Evolutionary conservation across 2,888 invertebrate species (phyloP), one percentile per base, ranked within the genome.

Genomic region (Crossocerus cetratus): DNA sequence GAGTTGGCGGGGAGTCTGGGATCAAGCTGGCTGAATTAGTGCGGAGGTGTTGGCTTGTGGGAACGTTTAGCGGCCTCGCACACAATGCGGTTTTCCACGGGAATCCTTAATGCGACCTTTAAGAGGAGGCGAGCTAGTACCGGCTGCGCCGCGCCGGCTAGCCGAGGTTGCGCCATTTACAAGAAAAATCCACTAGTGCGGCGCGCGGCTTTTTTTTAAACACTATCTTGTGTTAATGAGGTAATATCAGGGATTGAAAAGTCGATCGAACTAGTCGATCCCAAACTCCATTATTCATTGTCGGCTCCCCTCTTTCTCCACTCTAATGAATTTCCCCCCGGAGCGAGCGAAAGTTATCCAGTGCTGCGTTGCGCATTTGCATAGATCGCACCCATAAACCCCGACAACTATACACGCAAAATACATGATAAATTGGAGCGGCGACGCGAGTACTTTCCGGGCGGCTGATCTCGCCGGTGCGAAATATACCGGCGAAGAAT

Each of bases 111-210:
- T 16, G 32, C 53, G 61, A 44, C 49, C 58, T 61, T 59, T 53
- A 43, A 63, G 65, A 67, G 57, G 44, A 21, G 56, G 45, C 23
- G 22, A 18, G 58, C 18, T 54, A 21, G 32, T 53, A 43, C 55
- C 64, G 65, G 55, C 55, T 66, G 66, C 67, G 20, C 11, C 16
- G 66, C 67, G 20, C 11, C 16, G 42, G 32, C 32, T 32, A 11
- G 32, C 32, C 5, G 32, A 32, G 32, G 20, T 77, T 66, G 60
- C 72, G 68, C 32, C 62, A 74, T 80, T 65, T n/a, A n/a, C n/a
- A n/a, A n/a, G 65, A 80, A 77, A 77, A 80, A 72, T 77, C 81
- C 77, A n/a, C 72, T 77, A 56, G 66, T 66, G 53, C 32, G 21
- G 16, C n/a, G 45, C 49, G 49, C 11, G 45, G 61, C 16, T 44